Evolutionary conservation across 2,113 vertebrate species (phyloP).

Genomic region (Prinia subflava): DNA sequence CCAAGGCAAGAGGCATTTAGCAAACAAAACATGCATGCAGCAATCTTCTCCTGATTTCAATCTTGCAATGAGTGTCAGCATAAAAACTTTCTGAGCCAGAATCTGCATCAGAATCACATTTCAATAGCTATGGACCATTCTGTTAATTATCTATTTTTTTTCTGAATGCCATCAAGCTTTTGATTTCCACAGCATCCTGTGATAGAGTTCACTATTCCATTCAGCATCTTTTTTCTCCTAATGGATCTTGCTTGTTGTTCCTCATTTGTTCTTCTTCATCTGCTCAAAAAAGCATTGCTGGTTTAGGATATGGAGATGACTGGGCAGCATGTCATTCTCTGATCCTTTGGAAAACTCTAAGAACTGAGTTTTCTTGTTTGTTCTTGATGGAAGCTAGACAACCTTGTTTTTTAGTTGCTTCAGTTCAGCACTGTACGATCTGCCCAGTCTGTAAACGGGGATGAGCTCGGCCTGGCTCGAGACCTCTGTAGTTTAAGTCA

Average conservation of each 20-base stretch:
- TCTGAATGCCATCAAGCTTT: not conserved
- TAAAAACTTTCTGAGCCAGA: not conserved
- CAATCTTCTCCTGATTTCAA: not conserved
- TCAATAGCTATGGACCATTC: not conserved
- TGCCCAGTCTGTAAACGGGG: rapidly evolving
- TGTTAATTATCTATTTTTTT: not conserved
- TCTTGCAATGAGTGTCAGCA: not conserved
- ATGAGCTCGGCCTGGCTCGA: not conserved
- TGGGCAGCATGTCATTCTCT: not conserved
- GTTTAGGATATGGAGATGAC: not conserved
- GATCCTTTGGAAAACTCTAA: not conserved
- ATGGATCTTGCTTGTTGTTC: not conserved
- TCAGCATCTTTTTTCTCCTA: not conserved
- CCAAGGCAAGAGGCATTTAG: not conserved
- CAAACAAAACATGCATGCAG: not conserved
- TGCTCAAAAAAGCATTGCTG: not conserved
- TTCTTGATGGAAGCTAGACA: not conserved
- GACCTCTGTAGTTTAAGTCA: not conserved
- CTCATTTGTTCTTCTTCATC: not conserved
- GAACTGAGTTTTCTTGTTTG: not conserved
- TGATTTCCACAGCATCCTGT: not conserved
- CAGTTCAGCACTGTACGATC: not conserved
- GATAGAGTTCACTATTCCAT: not conserved
- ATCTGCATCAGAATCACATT: not conserved
- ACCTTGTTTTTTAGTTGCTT: not conserved